Percentiles rank a stretch among this genome's conserved stretches.
Evolutionary conservation across 2,888 invertebrate species (phyloP).

Genomic region (Oscheius onirici): DNA sequence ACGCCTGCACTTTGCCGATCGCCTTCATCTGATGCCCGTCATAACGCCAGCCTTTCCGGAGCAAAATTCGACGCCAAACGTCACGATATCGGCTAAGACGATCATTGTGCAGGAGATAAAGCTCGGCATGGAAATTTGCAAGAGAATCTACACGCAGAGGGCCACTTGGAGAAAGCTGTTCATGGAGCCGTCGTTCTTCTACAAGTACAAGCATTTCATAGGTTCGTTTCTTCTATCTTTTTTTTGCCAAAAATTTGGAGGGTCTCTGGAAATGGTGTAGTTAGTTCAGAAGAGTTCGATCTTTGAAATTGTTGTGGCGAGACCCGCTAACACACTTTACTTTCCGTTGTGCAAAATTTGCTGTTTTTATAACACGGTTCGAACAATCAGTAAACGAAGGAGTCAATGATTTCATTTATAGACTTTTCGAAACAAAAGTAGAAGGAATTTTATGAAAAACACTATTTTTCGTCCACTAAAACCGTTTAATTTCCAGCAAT

Average conservation of each 20-base stretch:
- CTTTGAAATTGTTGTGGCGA: too few species aligned
- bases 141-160: constrained; percentile 82
- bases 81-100: constrained; percentile 88
- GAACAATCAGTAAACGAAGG: too few species aligned
- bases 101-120: constrained; percentile 93
- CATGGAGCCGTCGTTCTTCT: constrained; percentile 87
- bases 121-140: constrained; percentile 55
- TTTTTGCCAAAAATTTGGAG: neutral
- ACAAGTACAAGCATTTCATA: constrained; percentile 84
- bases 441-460: too few species aligned
- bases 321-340: too few species aligned
- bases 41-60: constrained; percentile 99
- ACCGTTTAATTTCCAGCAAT: neutral
- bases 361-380: too few species aligned
- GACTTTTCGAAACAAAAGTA: too few species aligned
- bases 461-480: too few species aligned
- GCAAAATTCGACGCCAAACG: constrained; percentile 99
- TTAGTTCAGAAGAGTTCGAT: too few species aligned
- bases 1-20: constrained; percentile 73
- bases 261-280: too few species aligned
- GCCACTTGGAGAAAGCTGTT: constrained; percentile 90
- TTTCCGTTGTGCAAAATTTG: too few species aligned
- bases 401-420: too few species aligned
- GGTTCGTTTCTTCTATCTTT: constrained; percentile 74
- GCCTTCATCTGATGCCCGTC: constrained; percentile 98